Conservation (phyloP, 2,113 vertebrate species). For the Caranx ignobilis region DNA sequence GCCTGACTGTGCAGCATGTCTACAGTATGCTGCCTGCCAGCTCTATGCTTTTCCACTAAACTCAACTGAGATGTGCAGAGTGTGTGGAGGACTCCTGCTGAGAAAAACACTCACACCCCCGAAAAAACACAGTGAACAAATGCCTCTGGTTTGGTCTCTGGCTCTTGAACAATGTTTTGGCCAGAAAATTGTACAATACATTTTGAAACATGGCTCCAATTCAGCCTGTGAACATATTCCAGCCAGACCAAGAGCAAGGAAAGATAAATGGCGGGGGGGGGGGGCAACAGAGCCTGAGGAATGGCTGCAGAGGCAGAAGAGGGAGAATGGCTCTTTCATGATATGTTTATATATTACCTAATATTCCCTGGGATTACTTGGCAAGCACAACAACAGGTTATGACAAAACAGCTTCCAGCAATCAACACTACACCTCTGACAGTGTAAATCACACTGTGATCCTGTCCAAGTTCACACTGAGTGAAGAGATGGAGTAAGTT, state of each 20-base stretch:
- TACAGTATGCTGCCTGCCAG: not conserved
- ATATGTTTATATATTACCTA: not conserved
- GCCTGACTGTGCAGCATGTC: not conserved
- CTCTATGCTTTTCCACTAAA: not conserved
- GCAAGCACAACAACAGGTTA: not conserved
- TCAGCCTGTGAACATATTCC: not conserved
- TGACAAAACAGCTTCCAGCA: not conserved
- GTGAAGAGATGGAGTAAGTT: not conserved
- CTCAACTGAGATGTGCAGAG: not conserved
- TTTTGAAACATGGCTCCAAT: not conserved
- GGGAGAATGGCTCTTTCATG: not conserved
- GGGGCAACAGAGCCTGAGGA: not conserved
- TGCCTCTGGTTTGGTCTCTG: slow-evolving; percentile 4
- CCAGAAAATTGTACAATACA: not conserved
- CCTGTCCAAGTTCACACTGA: not conserved
- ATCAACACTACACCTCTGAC: not conserved
- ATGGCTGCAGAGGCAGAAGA: not conserved
- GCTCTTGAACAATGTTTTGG: not conserved
- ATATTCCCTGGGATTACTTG: not conserved
- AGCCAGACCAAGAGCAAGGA: not conserved
- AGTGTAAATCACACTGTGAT: not conserved
- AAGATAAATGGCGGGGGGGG: not conserved
- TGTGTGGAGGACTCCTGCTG: not conserved
- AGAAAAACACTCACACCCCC: not conserved
- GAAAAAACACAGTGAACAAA: not conserved